Evolutionary conservation across 2,797 vertebrate species (phyloP), one percentile per base, ranked within the genome.

Genomic region (Austrolebias charrua): DNA sequence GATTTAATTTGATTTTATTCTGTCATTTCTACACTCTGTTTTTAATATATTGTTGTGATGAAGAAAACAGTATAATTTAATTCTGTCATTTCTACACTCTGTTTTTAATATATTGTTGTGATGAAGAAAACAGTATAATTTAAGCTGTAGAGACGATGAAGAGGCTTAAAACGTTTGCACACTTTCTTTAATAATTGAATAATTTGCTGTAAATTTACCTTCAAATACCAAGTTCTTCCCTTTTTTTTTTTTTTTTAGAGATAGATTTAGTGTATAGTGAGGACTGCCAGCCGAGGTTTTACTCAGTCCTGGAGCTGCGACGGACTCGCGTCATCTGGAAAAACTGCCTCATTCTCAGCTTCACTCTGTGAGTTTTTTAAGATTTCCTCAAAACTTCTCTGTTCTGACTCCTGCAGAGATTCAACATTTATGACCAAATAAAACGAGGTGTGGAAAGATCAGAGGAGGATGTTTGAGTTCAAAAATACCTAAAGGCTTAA

Each of bases 291-390:
- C 89, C 92, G 0, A 84, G 0, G 13, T 94, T 81, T 85, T 88
- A 92, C 50, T 77, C 84, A 0, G 20, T 94, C 52, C 89, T 94
- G 20, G 92, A 93, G 78, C 84, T 96, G 63, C 81, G 90, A 18
- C 40, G 70, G 59, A 93, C 93, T 42, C 86, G 84, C 1, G 83
- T 94, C 9, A 92, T 95, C 89, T 96, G 95, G 95, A 95, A 88
- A 75, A 97, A 96, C 58, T 85, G 93, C 11, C 91, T 94, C 67
- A 95, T 96, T 75, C 92, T 98, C 7, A 93, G 94, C 77, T 95
- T 97, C 74, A 91, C 93, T 0, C 90, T 94, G 94, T 97, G 88
- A 95, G 95, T 88, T 63, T 45, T n/a, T 33, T 24, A 24, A 24
- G 4, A 19, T 54, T 52, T 20, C 14, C 19, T 53, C 9, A 42